phyloP scores from a whole-genome alignment of 2,113 vertebrate genomes.

The Platysteira castanea region DNA sequence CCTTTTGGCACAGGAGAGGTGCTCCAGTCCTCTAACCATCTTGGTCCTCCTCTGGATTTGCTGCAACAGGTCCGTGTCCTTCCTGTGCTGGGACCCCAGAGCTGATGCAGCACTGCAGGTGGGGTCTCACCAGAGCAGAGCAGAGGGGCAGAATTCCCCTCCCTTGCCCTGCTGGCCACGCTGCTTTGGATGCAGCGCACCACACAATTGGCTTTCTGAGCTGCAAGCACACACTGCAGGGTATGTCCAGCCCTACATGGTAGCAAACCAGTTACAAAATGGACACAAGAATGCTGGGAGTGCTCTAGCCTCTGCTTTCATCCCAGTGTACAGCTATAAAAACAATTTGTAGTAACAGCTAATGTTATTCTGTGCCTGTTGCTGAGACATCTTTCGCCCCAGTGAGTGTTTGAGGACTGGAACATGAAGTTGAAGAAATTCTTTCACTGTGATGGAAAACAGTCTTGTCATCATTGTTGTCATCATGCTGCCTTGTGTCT shows the following conservation, averaged over 20 bases:
- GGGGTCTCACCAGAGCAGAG: neutral
- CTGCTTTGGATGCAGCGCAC: neutral
- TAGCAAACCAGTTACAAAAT: neutral
- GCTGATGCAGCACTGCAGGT: neutral
- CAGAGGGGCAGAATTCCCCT: neutral
- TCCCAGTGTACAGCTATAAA: neutral
- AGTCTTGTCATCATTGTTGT: neutral
- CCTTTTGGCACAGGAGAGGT: fast-evolving
- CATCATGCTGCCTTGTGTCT: neutral
- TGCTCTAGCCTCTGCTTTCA: neutral
- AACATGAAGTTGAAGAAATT: neutral
- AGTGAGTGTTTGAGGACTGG: neutral
- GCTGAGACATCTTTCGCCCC: neutral
- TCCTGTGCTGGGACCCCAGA: neutral
- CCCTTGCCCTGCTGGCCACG: fast-evolving
- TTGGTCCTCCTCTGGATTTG: fast-evolving
- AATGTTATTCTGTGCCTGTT: neutral
- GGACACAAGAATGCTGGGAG: neutral
- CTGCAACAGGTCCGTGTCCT: neutral
- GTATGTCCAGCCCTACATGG: neutral
- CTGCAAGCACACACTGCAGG: neutral
- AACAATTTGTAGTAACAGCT: neutral
- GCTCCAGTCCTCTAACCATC: neutral
- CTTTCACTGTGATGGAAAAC: neutral
- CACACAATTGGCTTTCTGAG: fast-evolving